Conservation (phyloP, 2,888 invertebrate species). For the Salticus scenicus region DNA sequence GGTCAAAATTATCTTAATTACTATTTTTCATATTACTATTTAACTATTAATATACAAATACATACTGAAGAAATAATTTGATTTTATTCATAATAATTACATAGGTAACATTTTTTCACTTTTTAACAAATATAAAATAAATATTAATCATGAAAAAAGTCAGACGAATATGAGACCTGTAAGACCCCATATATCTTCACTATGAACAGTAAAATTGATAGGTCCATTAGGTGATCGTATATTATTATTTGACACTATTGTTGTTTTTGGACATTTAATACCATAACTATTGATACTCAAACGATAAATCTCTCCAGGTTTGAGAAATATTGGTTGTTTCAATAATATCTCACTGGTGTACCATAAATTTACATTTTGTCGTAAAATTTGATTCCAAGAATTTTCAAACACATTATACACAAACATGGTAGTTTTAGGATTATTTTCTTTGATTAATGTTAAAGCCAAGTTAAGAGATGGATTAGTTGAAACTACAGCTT, state of each 20-base stretch:
- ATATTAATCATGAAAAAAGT: not conserved
- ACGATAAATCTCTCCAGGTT: conserved; percentile 43
- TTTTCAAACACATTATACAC: conserved; percentile 20
- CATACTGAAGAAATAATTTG: no score
- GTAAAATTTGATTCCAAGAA: conserved; percentile 14
- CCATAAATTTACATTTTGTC: conserved; percentile 32
- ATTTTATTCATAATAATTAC: no score
- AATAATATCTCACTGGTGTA: conserved; percentile 31
- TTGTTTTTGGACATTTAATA: conserved; percentile 35
- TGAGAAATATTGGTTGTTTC: conserved; percentile 35
- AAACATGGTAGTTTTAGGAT: conserved; percentile 36
- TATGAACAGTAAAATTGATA: conserved; percentile 48
- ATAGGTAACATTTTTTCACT: no score
- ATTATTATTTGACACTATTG: not conserved
- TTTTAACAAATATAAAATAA: no score
- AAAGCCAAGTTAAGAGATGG: conserved; percentile 15
- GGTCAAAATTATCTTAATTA: no score
- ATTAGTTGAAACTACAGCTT: no score
- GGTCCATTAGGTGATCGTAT: conserved; percentile 20
- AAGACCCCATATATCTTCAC: conserved; percentile 37
- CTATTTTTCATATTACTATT: no score
- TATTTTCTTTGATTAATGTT: conserved; percentile 49
- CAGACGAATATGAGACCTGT: conserved; percentile 27
- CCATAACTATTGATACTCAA: conserved; percentile 20
- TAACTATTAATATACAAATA: no score